Base-by-base conservation (phyloP, 2,888 invertebrate species). In the Trichacis sp. region DNA sequence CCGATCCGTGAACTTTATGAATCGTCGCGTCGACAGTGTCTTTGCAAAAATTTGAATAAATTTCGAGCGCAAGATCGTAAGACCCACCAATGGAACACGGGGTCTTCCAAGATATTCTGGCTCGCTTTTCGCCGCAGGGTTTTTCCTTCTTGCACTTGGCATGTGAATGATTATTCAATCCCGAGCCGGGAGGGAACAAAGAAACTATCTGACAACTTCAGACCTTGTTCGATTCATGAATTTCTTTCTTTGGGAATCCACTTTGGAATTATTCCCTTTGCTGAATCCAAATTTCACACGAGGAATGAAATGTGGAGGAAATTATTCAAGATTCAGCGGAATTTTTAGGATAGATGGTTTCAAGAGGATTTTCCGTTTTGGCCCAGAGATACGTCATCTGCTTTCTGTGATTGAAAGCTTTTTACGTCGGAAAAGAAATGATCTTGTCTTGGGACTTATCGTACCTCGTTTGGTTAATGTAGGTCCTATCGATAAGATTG, bases 101-200 rank as follows among this genome's bases (percentile, higher is more conserved):
- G 45, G 20, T 5, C 11, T 45, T 18, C 19, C 9, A 15, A 40
- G 40, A 40, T 40, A 40, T 40, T 40, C 15, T 14, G 14, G 40
- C 40, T 40, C 9, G 33, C 33, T 33, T 33, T 6, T 6, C 42
- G 15, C n/a, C 15, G 42, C 18, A 14, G 19, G 20, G 20, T 18
- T 45, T 20, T 45, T 45, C 45, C 45, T 15, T 19, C 45, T 45
- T 45, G 5, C 14, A 19, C 45, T 45, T n/a, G 2, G 2, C 19
- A n/a, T 18, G 18, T 45, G 11, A 45, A 45, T 45, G 45, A 45
- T 18, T 45, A 45, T 45, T 45, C 45, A 45, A 45, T 45, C 20
- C 45, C 19, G 18, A 19, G 19, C 20, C 19, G 3, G n/a, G 20
- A 19, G 45, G 20, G n/a, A 45, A 18, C 19, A 1, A 45, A 45